Base-by-base conservation (phyloP, 1,140 invertebrate species). In the Lerema accius region DNA sequence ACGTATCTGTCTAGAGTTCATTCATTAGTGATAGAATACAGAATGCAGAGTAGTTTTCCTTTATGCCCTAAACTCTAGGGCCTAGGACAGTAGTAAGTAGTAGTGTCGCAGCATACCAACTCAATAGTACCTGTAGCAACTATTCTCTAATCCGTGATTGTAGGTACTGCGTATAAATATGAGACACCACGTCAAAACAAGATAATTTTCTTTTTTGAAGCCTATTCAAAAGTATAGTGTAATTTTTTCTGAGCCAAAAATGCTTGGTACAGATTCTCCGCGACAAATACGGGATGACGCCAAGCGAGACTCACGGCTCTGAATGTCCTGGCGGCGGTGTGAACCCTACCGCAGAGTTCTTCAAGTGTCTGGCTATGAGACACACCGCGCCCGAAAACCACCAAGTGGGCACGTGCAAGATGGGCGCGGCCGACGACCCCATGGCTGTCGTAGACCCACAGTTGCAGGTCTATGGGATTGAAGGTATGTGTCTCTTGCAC, bases 341-440 rank as follows among this genome's bases (percentile, higher is more conserved):
- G 11, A 94, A 74, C 26, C 81, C 82, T 0, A 90, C 91, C 0
- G 93, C 94, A 59, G 91, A 91, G 6, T 95, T 93, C 76, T 93
- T 93, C 80, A 86, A 78, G 16, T 95, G 94, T 67, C 78, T 92
- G 14, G 90, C 91, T 0, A 79, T 87, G 63, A 69, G 86, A 1
- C 74, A 92, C 10, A 92, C 93, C 0, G 82, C 91, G 4, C 92
- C 92, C 0, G 86, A 94, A 23, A 93, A 93, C 66, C 94, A 95
- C 73, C 93, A 93, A 37, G 89, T 91, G 0, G 94, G 94, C 1
- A 95, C 94, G 0, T 95, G 94, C 75, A 95, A 94, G 82, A 95
- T 96, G 94, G 94, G 94, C 0, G 80, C 89, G 0, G 40, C 40
- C 3, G 75, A 69, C 1, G 94, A 95, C 70, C 79, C 86, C 0